phyloP scores from a whole-genome alignment of 2,888 invertebrate genomes.

The Volucella inanis region DNA sequence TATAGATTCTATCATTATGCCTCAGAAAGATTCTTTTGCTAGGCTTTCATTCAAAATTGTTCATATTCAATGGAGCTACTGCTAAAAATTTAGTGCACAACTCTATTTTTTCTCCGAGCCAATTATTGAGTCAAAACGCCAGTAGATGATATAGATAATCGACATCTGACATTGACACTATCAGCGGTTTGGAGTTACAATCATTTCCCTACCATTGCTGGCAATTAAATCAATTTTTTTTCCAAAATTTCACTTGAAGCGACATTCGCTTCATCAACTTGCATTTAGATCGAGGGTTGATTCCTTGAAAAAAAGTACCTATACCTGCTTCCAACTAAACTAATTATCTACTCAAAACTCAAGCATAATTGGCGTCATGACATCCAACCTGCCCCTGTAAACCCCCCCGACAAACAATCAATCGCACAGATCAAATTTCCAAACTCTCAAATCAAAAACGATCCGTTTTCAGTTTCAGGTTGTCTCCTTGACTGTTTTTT shows the following conservation, averaged over 20 bases:
- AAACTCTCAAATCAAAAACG: slow-evolving; percentile 38
- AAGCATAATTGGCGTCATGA: slow-evolving; percentile 65
- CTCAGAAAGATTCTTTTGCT: no score
- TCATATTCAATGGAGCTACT: no score
- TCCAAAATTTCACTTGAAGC: slow-evolving; percentile 11
- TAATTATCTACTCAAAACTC: slow-evolving; percentile 66
- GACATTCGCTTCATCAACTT: slow-evolving; percentile 27
- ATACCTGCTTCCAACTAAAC: slow-evolving; percentile 56
- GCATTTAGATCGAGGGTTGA: slow-evolving; percentile 21
- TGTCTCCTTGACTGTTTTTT: neutral
- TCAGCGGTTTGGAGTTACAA: slow-evolving; percentile 27
- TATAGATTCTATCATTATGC: no score
- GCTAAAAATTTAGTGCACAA: no score
- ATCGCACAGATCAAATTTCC: slow-evolving; percentile 56
- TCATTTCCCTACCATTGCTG: neutral
- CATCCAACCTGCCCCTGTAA: slow-evolving; percentile 39
- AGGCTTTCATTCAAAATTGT: no score
- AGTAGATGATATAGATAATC: slow-evolving; percentile 5
- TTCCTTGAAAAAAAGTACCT: neutral
- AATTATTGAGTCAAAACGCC: no score
- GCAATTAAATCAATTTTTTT: neutral
- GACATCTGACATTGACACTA: slow-evolving; percentile 48
- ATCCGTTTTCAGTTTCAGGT: slow-evolving; percentile 30
- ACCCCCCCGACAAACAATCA: slow-evolving; percentile 34
- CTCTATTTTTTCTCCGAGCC: no score